Percentiles rank a stretch among this genome's conserved stretches.
These are phyloP conservation scores for Anser brachyrhynchus DNA, from an alignment of 2,113 vertebrate genomes.

Conservation along the genomic window DNA sequence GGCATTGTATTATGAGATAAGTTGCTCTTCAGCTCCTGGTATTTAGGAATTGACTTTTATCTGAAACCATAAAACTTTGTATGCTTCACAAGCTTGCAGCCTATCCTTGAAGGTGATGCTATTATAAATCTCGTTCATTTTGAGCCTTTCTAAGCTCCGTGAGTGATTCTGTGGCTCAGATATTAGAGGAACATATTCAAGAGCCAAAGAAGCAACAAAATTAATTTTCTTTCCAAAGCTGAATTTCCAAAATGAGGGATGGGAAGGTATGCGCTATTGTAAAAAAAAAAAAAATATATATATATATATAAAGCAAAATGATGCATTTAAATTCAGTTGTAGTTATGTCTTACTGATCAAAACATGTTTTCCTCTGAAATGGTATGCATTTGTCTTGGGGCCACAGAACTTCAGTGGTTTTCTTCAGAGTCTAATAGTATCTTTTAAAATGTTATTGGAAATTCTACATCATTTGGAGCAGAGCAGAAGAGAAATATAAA, in stretches of 20 bases:
- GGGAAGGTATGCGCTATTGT: not conserved
- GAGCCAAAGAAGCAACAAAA: not conserved
- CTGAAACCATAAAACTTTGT: not conserved
- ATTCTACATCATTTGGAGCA: not conserved
- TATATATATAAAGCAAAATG: not conserved
- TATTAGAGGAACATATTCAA: not conserved
- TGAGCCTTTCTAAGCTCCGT: not conserved
- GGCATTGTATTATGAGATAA: not conserved
- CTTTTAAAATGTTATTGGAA: not conserved
- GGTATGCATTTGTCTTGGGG: not conserved
- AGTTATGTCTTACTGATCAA: not conserved
- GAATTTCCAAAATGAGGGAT: not conserved
- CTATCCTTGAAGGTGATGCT: not conserved
- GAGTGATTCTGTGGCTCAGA: not conserved
- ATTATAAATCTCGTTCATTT: not conserved
- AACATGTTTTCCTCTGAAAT: not conserved
- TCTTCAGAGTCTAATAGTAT: not conserved
- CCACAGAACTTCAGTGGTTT: not conserved
- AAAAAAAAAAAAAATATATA: not conserved
- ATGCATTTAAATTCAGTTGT: not conserved
- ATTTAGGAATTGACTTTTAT: not conserved
- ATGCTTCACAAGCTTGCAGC: not conserved
- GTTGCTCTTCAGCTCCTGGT: not conserved
- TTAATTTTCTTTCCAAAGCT: not conserved
- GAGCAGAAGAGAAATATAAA: not conserved